Base-by-base conservation (phyloP, 2,797 vertebrate species). In the Pagetopsis macropterus region DNA sequence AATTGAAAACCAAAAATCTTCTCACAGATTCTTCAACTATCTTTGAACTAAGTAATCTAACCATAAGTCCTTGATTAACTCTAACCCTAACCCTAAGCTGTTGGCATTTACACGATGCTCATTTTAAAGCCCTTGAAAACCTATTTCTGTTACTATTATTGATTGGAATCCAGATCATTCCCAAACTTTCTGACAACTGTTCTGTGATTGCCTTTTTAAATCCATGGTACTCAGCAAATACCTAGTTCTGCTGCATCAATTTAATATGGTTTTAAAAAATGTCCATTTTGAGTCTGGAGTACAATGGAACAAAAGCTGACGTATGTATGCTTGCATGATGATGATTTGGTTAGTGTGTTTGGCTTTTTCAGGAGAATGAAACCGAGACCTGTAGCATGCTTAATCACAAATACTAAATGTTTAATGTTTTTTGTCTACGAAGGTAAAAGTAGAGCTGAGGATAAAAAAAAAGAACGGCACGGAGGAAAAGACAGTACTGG, bases 1-100 rank as follows among this genome's bases (percentile, higher is more conserved):
- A 37, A 37, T 37, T 17, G 15, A 27, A 67, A 68, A 54, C 15
- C 40, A 78, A 41, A 61, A 59, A 63, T 54, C 5, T 37, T 37
- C 33, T 37, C 33, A 37, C 6, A 37, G 1, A 37, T 37, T 37
- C 7, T 6, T 37, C 33, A 37, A 37, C 33, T 9, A 37, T 7
- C 33, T 37, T 37, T 37, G 33, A 7, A 37, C 33, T 9, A 9
- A 37, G 8, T 37, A 37, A 37, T 37, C 33, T 37, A 37, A 37
- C 33, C 33, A 37, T 37, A 37, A 37, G 33, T 37, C 33, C 33
- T 37, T 37, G 33, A 37, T 37, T 37, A 21, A 21, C 21, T 21
- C 21, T 21, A 21, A 21, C 21, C 21, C 21, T 21, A 21, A 21
- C 21, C 21, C 21, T 21, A 21, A 21, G 27, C 27, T 27, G 27